Evolutionary conservation across 2,113 vertebrate genomes (phyloP).

Genomic region (Varanus salvator): DNA sequence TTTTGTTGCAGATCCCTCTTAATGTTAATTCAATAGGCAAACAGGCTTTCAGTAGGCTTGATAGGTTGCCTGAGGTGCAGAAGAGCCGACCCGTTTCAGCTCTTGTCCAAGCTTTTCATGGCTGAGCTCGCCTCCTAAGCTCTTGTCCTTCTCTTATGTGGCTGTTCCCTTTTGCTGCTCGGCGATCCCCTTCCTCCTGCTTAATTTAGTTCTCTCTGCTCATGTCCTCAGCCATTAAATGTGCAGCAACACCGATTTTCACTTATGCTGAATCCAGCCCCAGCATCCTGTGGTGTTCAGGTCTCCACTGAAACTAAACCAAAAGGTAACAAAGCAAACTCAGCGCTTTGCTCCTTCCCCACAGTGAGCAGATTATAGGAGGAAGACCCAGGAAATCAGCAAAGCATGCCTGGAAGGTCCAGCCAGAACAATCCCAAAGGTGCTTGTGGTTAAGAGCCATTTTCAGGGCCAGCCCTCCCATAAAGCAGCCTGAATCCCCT

Average conservation of each 20-base stretch:
- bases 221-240: constrained; percentile 29
- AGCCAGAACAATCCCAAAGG: background rate
- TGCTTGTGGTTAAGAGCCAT: background rate
- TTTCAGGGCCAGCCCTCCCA: background rate
- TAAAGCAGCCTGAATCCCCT: too few relatives aligned
- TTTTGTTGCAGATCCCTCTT: background rate
- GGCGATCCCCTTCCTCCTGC: background rate
- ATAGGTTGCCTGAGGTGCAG: background rate
- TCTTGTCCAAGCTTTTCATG: background rate
- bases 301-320: too few relatives aligned
- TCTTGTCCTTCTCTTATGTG: background rate
- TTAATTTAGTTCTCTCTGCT: constrained; percentile 34
- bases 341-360: background rate
- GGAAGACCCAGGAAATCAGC: background rate
- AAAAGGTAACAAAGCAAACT: background rate
- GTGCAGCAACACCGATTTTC: rapidly evolving
- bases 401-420: background rate
- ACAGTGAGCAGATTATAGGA: background rate
- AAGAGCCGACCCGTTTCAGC: background rate
- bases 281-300: background rate
- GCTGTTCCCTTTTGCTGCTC: background rate
- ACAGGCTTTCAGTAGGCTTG: too few relatives aligned
- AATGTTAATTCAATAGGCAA: too few relatives aligned
- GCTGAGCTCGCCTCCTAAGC: background rate
- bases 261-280: background rate